Evolutionary conservation across 2,113 vertebrate genomes (phyloP).

Genomic region (Pelobates fuscus): DNA sequence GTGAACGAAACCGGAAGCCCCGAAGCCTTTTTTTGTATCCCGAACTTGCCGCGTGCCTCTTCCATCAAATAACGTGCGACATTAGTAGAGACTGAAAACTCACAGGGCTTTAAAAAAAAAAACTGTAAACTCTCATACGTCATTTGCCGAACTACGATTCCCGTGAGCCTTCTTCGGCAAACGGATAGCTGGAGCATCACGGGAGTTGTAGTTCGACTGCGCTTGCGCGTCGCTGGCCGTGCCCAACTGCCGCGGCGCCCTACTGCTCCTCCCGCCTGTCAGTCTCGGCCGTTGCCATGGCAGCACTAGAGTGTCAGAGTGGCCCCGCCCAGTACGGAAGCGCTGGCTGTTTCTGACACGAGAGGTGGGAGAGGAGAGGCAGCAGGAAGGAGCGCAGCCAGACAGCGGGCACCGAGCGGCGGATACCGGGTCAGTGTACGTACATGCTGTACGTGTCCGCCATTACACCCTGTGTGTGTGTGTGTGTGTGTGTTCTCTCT

Average conservation of each 20-base stretch:
- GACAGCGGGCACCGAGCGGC: background rate
- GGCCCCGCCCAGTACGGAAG: constrained; percentile 43
- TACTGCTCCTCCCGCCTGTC: constrained; percentile 20
- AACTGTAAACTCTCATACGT: too few relatives aligned
- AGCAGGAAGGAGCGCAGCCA: constrained; percentile 1
- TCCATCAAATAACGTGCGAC: too few relatives aligned
- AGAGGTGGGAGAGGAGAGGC: constrained; percentile 16
- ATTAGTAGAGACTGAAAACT: too few relatives aligned
- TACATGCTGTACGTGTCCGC: background rate
- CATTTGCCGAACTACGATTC: too few relatives aligned
- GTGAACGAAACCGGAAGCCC: too few relatives aligned
- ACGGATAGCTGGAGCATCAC: background rate
- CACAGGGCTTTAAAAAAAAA: too few relatives aligned
- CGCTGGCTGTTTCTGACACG: constrained; percentile 47
- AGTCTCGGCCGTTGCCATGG: constrained; percentile 37
- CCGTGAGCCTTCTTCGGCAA: too few relatives aligned
- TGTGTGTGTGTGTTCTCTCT: background rate
- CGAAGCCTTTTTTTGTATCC: too few relatives aligned
- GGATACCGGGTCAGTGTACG: background rate
- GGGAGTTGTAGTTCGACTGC: constrained; percentile 4
- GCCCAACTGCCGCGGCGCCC: background rate
- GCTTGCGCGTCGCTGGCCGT: background rate
- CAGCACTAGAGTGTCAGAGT: constrained; percentile 19
- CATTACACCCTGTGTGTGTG: background rate
- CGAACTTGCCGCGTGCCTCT: too few relatives aligned